These are phyloP conservation scores for Phocoena sinus DNA, from an alignment of 2,113 vertebrate genomes.

Conservation along the genomic window DNA sequence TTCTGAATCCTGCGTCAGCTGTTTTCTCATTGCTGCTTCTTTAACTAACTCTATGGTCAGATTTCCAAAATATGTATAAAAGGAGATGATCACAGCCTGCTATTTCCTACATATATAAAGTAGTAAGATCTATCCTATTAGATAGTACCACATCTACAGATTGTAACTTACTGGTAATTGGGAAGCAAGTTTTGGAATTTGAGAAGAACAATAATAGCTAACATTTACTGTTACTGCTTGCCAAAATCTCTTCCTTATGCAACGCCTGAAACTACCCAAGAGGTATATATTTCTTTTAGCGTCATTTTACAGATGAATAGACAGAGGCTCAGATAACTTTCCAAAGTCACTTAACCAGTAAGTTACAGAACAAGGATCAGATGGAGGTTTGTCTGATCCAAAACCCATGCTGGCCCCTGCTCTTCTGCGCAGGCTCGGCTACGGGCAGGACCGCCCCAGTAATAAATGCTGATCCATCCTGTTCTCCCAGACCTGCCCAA, in stretches of 20 bases:
- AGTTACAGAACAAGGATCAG: not conserved
- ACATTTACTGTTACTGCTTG: not conserved
- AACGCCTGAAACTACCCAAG: not conserved
- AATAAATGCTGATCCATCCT: not conserved
- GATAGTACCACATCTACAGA: not conserved
- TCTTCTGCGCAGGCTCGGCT: not conserved
- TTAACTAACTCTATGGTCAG: not conserved
- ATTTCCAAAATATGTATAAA: not conserved
- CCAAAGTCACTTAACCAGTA: not conserved
- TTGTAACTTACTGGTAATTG: not conserved
- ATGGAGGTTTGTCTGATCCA: not conserved
- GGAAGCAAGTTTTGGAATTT: not conserved
- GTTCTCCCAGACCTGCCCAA: not conserved
- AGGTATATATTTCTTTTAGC: not conserved
- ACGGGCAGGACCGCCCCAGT: accelerated
- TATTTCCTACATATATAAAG: not conserved
- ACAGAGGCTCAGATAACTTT: not conserved
- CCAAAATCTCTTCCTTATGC: not conserved
- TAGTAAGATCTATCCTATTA: not conserved
- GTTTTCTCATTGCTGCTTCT: not conserved
- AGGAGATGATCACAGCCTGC: not conserved
- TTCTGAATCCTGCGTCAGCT: not conserved
- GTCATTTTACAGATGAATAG: not conserved
- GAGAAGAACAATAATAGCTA: not conserved
- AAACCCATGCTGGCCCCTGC: not conserved